These are phyloP conservation scores for Mycalesis mineus DNA, from an alignment of 2,888 invertebrate genomes.

Conservation along the genomic window DNA sequence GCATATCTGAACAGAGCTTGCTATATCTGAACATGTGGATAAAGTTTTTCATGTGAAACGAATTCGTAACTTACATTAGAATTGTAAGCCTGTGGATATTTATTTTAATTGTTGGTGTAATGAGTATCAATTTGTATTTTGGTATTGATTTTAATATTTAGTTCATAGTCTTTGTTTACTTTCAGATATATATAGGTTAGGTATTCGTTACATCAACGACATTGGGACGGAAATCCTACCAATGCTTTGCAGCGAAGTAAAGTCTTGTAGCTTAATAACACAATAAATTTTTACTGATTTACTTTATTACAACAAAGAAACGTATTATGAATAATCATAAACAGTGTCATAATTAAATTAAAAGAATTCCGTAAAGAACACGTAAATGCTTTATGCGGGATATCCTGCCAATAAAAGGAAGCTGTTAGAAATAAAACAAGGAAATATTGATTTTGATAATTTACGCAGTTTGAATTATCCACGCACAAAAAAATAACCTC, in stretches of 20 bases:
- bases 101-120: too few relatives aligned
- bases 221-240: too few relatives aligned
- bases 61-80: neutral
- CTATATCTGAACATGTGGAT: conserved; percentile 15
- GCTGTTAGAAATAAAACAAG: neutral
- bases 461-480: neutral
- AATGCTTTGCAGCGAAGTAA: too few relatives aligned
- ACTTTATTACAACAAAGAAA: neutral
- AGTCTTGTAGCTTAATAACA: too few relatives aligned
- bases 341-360: conserved; percentile 2
- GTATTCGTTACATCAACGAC: too few relatives aligned
- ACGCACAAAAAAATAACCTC: neutral
- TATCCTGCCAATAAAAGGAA: neutral
- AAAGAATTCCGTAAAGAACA: neutral
- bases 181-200: too few relatives aligned
- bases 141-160: too few relatives aligned
- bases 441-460: neutral
- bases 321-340: neutral
- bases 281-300: neutral
- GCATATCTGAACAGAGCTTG: too few relatives aligned
- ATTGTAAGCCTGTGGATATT: neutral
- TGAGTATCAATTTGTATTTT: too few relatives aligned
- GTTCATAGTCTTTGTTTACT: too few relatives aligned
- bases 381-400: neutral
- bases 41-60: neutral